phyloP scores from a whole-genome alignment of 2,888 invertebrate species.

The Parasteatoda lunata region DNA sequence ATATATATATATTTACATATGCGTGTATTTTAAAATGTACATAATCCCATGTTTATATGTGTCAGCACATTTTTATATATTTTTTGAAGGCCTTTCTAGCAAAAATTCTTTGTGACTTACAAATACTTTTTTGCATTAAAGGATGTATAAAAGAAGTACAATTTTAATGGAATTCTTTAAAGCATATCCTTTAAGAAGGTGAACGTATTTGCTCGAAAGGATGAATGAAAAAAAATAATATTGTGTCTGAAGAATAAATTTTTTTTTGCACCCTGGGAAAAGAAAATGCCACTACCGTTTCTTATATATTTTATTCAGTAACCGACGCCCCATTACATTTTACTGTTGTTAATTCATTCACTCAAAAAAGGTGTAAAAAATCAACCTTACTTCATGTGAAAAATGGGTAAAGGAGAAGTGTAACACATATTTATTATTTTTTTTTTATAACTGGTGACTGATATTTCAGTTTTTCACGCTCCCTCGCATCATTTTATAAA shows the following conservation, averaged over 20 bases:
- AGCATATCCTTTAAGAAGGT: too few species aligned
- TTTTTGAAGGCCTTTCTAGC: background rate
- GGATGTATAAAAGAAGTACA: background rate
- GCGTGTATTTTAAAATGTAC: too few species aligned
- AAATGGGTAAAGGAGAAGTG: slow-evolving; percentile 12
- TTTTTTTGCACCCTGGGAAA: too few species aligned
- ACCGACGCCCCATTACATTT: slow-evolving; percentile 34
- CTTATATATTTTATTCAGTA: background rate
- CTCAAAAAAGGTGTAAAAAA: slow-evolving; percentile 9
- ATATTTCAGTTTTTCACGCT: background rate
- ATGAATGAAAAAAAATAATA: background rate
- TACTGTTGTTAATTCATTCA: slow-evolving; percentile 30
- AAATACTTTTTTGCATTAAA: background rate
- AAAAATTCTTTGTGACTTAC: background rate
- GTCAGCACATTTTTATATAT: background rate
- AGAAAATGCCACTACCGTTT: too few species aligned
- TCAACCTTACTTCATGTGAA: background rate
- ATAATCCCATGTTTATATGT: too few species aligned
- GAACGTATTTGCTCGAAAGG: too few species aligned
- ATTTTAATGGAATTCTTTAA: background rate
- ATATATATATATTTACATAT: too few species aligned
- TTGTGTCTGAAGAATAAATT: too few species aligned
- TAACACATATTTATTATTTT: slow-evolving; percentile 38
- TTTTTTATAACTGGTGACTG: slow-evolving; percentile 25
- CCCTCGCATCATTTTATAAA: slow-evolving; percentile 3